A percentile compares a stretch with the other conserved stretches of the same genome.
Evolutionary conservation across 2,888 invertebrate genomes (phyloP).

Genomic region (Drosophila nr. medialis): DNA sequence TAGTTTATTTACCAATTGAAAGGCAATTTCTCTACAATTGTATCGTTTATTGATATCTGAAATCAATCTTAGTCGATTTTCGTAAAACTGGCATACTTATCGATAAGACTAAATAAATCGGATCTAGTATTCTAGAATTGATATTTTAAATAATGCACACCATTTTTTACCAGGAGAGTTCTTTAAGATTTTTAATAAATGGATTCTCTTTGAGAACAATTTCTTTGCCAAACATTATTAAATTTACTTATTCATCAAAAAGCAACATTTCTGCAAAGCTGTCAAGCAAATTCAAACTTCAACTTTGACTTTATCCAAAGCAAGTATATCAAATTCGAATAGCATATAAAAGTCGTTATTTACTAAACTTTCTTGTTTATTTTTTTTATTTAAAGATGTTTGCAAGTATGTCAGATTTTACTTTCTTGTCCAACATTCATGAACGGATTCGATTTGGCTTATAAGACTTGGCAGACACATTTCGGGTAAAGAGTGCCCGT

Average conservation of each 20-base stretch:
- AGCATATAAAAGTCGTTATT: not conserved
- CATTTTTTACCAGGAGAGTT: not conserved
- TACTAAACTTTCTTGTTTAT: not conserved
- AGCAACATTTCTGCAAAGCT: not conserved
- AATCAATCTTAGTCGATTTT: too few species aligned
- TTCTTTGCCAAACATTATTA: not conserved
- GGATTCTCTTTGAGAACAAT: not conserved
- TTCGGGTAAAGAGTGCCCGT: constrained; percentile 10
- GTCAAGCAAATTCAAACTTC: not conserved
- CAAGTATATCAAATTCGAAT: not conserved
- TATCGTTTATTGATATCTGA: not conserved
- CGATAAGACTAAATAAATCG: not conserved
- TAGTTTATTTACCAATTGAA: not conserved
- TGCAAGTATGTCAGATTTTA: not conserved
- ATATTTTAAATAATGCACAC: not conserved
- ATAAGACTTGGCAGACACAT: constrained; percentile 37
- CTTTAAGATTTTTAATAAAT: not conserved
- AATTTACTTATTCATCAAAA: not conserved
- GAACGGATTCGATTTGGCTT: not conserved
- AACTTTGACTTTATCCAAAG: not conserved
- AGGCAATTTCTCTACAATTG: not conserved
- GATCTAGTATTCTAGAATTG: not conserved
- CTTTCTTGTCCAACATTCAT: not conserved
- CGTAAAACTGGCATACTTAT: not conserved
- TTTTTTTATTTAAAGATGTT: not conserved